Evolutionary conservation across 2,113 vertebrate genomes (phyloP), one percentile per base, ranked within the genome.

Genomic region (Prunella fulvescens): DNA sequence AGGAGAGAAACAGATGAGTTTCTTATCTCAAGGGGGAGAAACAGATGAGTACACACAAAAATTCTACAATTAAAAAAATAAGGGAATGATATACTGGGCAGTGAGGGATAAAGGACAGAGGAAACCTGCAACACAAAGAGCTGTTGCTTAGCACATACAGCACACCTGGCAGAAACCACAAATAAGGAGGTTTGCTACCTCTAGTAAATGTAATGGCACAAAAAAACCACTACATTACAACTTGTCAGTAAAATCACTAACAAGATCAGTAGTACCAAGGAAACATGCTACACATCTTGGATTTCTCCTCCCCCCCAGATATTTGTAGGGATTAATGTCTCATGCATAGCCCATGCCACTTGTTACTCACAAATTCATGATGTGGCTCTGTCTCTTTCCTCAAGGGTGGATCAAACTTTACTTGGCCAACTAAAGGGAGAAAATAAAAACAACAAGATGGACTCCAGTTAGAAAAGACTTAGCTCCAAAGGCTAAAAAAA

Each of bases 351-450:
- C 45, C 66, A 76, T 50, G 28, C n/a, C 84, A 54, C 65, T 71
- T 11, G 42, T 54, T 96, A 98, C 99, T 99, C 96, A 99, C 99
- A 97, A 99, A 98, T 95, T 99, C 99, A 90, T 99, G 99, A 97
- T 99, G 99, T 54, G 99, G 99, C 58, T 99, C 99, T 9, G 99
- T 99, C 96, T 99, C 99, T 86, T 99, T 99, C 94, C 99, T 98
- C 97, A 99, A 96, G 1, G 98, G 99, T 86, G 99, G 99, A 97
- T 99, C 99, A 96, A 99, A 99, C 97, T 99, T 99, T 93, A 99
- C 99, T 97, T 99, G 99, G 89, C 99, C 98, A 97, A 99, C 98
- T 99, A 62, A 60, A 93, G 81, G 87, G 62, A 98, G 97, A 97
- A 88, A 91, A 91, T 8, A 22, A 94, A 92, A 83, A 69, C 24